Conservation (phyloP, 1,140 invertebrate genomes). For the Cotesia glomerata region DNA sequence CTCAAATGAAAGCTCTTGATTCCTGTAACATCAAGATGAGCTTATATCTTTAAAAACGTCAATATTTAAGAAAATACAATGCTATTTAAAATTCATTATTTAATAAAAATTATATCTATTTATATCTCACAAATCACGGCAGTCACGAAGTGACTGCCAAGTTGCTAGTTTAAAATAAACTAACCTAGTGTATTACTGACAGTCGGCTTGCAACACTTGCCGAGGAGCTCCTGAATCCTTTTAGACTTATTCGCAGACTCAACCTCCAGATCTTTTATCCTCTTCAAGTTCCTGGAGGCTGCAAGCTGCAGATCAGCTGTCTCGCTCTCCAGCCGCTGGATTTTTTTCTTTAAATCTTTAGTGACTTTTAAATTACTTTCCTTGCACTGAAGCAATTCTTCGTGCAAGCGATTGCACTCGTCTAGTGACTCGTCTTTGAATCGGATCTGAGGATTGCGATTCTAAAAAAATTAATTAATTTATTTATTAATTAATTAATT, state of each 20-base stretch:
- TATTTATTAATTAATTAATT: constrained; percentile 21
- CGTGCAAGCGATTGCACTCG: constrained; percentile 73
- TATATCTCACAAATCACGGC: no score
- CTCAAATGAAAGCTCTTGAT: no score
- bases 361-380: constrained; percentile 68
- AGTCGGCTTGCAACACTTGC: constrained; percentile 66
- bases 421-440: constrained; percentile 74
- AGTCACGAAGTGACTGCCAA: no score
- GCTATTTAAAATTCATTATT: no score
- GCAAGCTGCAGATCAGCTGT: constrained; percentile 66
- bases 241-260: constrained; percentile 67
- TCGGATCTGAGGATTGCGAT: constrained; percentile 63
- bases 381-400: constrained; percentile 70
- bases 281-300: constrained; percentile 66
- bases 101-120: no score
- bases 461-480: constrained; percentile 18
- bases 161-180: no score
- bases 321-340: constrained; percentile 67
- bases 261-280: constrained; percentile 64
- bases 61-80: no score
- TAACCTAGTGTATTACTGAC: constrained; percentile 55
- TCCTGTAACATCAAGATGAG: no score
- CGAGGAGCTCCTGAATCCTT: constrained; percentile 66
- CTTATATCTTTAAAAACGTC: no score
- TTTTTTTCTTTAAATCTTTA: constrained; percentile 68